Evolutionary conservation across 2,888 invertebrate species (phyloP), one percentile per base, ranked within the genome.

Genomic region (Tipula lateralis): DNA sequence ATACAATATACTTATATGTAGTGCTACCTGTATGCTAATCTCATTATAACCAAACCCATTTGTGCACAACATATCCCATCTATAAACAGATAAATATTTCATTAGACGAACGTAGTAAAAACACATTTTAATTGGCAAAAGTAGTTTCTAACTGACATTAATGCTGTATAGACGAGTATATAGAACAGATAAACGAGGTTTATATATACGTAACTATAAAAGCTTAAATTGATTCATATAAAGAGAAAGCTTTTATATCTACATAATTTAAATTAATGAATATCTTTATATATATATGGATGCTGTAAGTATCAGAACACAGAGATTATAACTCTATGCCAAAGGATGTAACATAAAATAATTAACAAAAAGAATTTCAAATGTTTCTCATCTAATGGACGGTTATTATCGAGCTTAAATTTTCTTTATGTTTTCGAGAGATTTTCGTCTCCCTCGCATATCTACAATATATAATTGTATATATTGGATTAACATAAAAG

Each of bases 201-300:
- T 1, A 24, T 44, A 39, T 13, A 6, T 66, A 66, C 66, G 9
- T 66, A 16, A 1, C 36, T 24, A 66, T 3, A 66, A 66, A 66
- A 24, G 5, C 5, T 4, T 24, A 24, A 66, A 24, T 66, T 66
- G 66, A 66, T 66, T 66, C 24, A 66, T 66, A 24, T 24, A 66
- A 66, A 9, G 19, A 24, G 19, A 66, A 66, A 66, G 66, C 66
- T 66, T 66, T 66, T 44, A 44, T 44, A n/a, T n/a, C n/a, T 66
- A 66, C 66, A 24, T 66, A 66, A 66, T 66, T 66, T 66, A 66
- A 66, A 66, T 66, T 66, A 66, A 66, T 66, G 66, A 66, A 66
- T 24, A 24, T 66, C 66, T 24, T 44, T 44, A 16, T 44, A 16
- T 2, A 39, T 44, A 16, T 2, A 39, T 13, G 19, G 66, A 66